Evolutionary conservation across 2,797 vertebrate genomes (phyloP), one percentile per base, ranked within the genome.

Genomic region (Melopsittacus undulatus): DNA sequence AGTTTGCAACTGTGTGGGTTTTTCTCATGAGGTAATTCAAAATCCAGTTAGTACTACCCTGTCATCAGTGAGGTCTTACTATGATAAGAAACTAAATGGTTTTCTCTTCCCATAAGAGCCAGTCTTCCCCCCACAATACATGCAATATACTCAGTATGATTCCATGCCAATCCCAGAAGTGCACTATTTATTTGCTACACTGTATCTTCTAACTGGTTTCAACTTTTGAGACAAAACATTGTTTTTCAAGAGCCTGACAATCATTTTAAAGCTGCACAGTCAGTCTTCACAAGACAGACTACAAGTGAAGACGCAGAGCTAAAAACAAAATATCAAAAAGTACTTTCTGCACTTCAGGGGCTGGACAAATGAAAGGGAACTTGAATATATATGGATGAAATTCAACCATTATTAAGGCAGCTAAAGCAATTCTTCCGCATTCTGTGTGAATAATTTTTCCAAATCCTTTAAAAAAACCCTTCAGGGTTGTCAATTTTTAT

Each of bases 21-120:
- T 67, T 49, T 86, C 57, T 42, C 20, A 88, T 46, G 63, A 85
- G 63, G 45, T 94, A 95, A 94, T 95, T 95, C 15, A 93, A 88
- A 76, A 95, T 90, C 7, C 52, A 83, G 30, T 24, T 81, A 69
- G 43, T 56, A 9, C 30, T 94, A 69, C 18, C 45, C 92, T 86
- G 56, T n/a, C 45, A 27, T 84, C 72, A 84, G 80, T 76, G 27
- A 68, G n/a, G 48, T 74, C 75, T 90, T 95, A 64, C 86, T 86
- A 54, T 43, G 68, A 67, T 40, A 94, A 40, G 11, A 89, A 86
- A 82, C 34, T 22, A n/a, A 92, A 64, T 64, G 8, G 9, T 78
- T 94, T 86, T 84, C 10, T 59, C 45, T 90, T 59, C 66, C 67
- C 54, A 7, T 34, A 92, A 75, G 84, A 91, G 23, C 26, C 56